Evolutionary conservation across 2,888 invertebrate species (phyloP).

Genomic region (Zelleria hepariella): DNA sequence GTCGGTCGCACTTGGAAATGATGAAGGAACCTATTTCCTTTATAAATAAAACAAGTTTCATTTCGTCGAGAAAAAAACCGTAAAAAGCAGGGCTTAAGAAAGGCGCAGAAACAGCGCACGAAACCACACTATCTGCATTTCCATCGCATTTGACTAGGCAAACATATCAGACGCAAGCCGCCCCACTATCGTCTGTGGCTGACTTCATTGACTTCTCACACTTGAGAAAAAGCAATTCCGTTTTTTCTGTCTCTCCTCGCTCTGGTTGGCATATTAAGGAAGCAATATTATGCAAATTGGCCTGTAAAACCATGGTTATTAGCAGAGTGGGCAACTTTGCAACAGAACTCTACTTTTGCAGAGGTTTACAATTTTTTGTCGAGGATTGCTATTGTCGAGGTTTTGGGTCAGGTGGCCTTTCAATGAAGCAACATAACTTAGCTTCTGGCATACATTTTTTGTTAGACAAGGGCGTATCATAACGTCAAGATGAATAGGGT

Average conservation of each 20-base stretch:
- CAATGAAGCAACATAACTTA: too few relatives aligned
- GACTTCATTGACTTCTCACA: constrained; percentile 58
- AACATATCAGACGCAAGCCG: constrained; percentile 49
- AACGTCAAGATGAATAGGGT: too few relatives aligned
- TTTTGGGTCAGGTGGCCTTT: background rate
- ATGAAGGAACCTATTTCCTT: background rate
- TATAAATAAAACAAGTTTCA: background rate
- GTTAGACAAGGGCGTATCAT: too few relatives aligned
- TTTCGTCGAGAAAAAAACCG: background rate
- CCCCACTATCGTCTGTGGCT: constrained; percentile 50
- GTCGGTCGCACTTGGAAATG: background rate
- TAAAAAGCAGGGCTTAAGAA: background rate
- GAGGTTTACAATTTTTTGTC: background rate
- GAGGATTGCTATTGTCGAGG: background rate
- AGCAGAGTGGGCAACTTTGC: constrained; percentile 6
- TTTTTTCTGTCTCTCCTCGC: constrained; percentile 37
- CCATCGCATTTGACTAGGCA: constrained; percentile 69
- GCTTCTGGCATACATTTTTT: too few relatives aligned
- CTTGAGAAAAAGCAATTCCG: constrained; percentile 61
- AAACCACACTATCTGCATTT: constrained; percentile 38
- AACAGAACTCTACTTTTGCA: background rate
- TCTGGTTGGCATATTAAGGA: constrained; percentile 53
- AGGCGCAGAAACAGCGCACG: constrained; percentile 25
- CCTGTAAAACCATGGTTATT: constrained; percentile 10
- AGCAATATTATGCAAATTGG: constrained; percentile 67